A percentile compares a stretch with the other conserved stretches of the same genome.
These are phyloP conservation scores for Drosophila kambysellisi DNA, from an alignment of 2,888 invertebrate genomes.

Conservation along the genomic window DNA sequence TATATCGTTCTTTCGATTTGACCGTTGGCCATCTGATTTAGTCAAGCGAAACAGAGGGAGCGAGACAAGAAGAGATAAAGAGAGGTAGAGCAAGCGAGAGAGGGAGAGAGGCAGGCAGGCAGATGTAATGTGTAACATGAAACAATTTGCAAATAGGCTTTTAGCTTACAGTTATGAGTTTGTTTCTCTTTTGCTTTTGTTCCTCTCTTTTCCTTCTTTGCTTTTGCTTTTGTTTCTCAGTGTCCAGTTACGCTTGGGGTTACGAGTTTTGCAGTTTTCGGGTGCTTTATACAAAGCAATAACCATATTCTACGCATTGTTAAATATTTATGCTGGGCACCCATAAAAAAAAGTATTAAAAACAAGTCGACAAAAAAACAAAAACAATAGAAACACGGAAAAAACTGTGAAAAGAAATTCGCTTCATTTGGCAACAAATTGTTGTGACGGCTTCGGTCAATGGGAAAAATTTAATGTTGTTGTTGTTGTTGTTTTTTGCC, in stretches of 20 bases:
- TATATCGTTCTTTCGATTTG: not conserved
- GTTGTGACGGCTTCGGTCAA: conserved; percentile 69
- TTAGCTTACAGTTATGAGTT: conserved; percentile 50
- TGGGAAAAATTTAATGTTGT: conserved; percentile 40
- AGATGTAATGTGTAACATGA: conserved; percentile 61
- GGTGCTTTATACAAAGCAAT: conserved; percentile 48
- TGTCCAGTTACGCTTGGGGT: conserved; percentile 12
- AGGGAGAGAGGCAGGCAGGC: not conserved
- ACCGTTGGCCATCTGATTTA: conserved; percentile 39
- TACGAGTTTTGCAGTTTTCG: conserved; percentile 9
- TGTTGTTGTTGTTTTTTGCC: conserved; percentile 30
- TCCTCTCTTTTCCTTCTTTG: not conserved
- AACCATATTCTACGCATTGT: conserved; percentile 63
- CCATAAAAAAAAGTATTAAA: conserved; percentile 51
- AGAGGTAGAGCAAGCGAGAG: not conserved
- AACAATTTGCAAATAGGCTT: conserved; percentile 75
- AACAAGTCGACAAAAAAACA: conserved; percentile 21
- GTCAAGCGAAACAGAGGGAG: conserved; percentile 44
- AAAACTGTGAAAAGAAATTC: conserved; percentile 60
- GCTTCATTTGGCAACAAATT: conserved; percentile 78
- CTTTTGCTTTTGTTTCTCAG: not conserved
- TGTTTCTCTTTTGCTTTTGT: conserved; percentile 9
- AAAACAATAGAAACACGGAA: not conserved
- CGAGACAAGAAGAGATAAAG: not conserved
- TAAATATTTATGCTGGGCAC: conserved; percentile 60